Base-by-base conservation (phyloP, 2,797 vertebrate species). In the Pseudopleuronectes americanus region DNA sequence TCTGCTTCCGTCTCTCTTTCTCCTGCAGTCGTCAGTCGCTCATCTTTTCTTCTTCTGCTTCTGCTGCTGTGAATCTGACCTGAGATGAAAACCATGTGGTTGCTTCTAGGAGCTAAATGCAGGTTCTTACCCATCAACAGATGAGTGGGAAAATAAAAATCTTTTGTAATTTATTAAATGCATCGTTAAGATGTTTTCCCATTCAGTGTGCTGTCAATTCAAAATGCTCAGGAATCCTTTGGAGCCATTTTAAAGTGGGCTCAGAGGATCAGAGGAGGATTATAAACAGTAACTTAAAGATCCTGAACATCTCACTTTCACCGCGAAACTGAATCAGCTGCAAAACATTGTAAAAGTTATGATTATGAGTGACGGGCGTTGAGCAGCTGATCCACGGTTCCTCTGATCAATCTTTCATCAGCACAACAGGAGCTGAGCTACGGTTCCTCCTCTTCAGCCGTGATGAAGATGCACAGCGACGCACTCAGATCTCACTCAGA, bases 251-350 rank as follows among this genome's bases (percentile, higher is more conserved):
- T 64, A 60, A 49, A 64, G 41, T 0, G 13, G 45, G 61, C 23
- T 87, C 58, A 68, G 62, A 31, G 73, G 82, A 81, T 88, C 84
- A 81, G 51, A 17, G 69, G 21, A 36, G 67, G 69, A 86, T 88
- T 83, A 83, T 51, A 52, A 74, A 55, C 21, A 26, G 57, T 73
- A 62, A n/a, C 38, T 71, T 59, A 63, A 80, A 84, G 26, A 62
- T 65, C 13, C 36, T 58, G 53, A 52, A 52, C 49, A 19, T 83
- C 63, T 52, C 48, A 65, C 21, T 71, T 81, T 56, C 57, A 54
- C 54, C 45, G 43, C 36, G 41, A 71, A 65, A 70, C 56, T 1
- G 49, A 87, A 58, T 70, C 62, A 33, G 58, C 61, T 52, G 67
- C n/a, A 58, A 58, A 69, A 28, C 6, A 6, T 28, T 5, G 0